Conservation (phyloP, 2,113 vertebrate genomes). For the Chloropsis hardwickii region DNA sequence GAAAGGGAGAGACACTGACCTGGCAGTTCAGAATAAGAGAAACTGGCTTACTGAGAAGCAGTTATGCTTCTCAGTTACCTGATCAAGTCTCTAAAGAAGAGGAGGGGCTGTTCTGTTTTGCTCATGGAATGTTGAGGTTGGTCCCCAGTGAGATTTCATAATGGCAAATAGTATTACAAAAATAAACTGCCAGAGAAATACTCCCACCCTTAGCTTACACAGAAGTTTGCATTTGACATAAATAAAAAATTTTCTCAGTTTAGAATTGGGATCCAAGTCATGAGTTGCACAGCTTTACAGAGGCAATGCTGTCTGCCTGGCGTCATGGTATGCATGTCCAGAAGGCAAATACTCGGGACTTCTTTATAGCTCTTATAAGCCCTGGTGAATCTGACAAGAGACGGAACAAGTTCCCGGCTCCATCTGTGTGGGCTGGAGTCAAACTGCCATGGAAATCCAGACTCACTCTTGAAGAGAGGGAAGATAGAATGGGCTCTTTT, state of each 20-base stretch:
- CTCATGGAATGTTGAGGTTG: not conserved
- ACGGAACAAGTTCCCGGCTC: not conserved
- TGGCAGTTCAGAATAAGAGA: not conserved
- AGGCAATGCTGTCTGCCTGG: not conserved
- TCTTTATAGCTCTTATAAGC: not conserved
- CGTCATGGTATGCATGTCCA: not conserved
- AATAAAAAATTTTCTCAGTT: not conserved
- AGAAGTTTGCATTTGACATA: not conserved
- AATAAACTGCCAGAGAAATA: not conserved
- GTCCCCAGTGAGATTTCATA: not conserved
- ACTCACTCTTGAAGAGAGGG: not conserved
- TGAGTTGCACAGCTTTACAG: not conserved
- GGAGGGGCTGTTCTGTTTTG: not conserved
- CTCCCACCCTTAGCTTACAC: not conserved
- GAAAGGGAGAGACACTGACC: not conserved
- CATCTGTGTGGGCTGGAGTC: not conserved
- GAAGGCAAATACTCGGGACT: not conserved
- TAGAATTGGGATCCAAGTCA: not conserved
- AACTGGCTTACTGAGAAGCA: not conserved
- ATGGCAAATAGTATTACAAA: not conserved
- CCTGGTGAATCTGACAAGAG: not conserved
- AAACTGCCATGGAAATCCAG: not conserved
- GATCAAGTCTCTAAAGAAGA: not conserved
- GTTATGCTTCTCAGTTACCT: not conserved
- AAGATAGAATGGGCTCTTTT: not conserved